These are phyloP conservation scores for Poecile montanus DNA, from an alignment of 2,797 vertebrate genomes.

Conservation along the genomic window DNA sequence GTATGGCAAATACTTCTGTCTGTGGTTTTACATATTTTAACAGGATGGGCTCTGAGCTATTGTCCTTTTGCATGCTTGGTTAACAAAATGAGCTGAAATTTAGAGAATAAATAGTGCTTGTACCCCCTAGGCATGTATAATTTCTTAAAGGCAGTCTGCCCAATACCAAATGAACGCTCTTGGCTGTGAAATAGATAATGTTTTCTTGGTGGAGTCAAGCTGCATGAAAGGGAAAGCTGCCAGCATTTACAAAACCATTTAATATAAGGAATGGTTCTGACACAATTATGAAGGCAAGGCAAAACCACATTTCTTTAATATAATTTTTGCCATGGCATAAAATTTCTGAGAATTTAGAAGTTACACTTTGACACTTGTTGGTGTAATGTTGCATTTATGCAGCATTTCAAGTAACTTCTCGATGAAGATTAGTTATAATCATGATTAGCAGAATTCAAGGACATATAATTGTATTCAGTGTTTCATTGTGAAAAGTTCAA, in stretches of 20 bases:
- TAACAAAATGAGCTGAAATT: conserved; percentile 18
- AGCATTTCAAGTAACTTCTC: not conserved
- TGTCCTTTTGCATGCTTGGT: not conserved
- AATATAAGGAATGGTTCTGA: not conserved
- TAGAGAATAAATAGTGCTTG: not conserved
- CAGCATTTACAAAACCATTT: not conserved
- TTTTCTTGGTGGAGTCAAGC: not conserved
- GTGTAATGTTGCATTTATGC: not conserved
- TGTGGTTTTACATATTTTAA: not conserved
- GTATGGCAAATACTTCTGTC: not conserved
- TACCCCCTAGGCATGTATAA: not conserved
- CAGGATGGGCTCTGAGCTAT: not conserved
- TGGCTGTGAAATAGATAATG: not conserved
- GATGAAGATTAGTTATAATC: not conserved
- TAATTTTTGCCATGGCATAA: not conserved
- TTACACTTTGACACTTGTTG: not conserved
- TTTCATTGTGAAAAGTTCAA: not conserved
- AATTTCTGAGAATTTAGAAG: not conserved
- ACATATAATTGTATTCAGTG: not conserved
- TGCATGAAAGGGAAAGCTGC: not conserved
- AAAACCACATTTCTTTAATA: not conserved
- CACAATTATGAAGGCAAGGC: not conserved
- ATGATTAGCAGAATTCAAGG: not conserved
- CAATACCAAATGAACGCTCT: not conserved
- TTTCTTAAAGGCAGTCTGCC: not conserved